A percentile compares a stretch with the other conserved stretches of the same genome.
These are phyloP conservation scores for Vespertilio murinus DNA, from an alignment of 2,797 vertebrate genomes.

Conservation along the genomic window DNA sequence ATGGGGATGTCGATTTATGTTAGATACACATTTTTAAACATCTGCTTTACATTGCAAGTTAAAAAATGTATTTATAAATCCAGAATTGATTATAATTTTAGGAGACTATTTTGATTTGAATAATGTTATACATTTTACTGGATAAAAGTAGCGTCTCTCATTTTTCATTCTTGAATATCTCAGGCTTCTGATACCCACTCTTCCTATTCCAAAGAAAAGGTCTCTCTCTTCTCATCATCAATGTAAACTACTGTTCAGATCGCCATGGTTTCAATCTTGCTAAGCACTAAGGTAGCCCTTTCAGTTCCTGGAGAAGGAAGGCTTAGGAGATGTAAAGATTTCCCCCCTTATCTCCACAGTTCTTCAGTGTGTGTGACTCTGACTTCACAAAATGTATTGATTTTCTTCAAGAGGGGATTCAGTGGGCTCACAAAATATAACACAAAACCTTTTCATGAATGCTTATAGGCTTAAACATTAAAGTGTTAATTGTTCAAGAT, in stretches of 20 bases:
- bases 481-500: neutral
- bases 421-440: neutral
- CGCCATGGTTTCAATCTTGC: neutral
- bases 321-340: neutral
- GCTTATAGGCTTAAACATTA: neutral
- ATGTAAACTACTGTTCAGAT: neutral
- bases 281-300: neutral
- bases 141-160: neutral
- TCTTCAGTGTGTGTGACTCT: neutral
- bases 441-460: neutral
- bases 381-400: neutral
- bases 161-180: neutral
- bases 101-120: constrained; percentile 23
- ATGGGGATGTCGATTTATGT: constrained; percentile 52
- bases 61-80: constrained; percentile 38
- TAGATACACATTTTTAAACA: constrained; percentile 47
- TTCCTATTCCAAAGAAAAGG: neutral
- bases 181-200: neutral
- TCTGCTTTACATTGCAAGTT: constrained; percentile 23
- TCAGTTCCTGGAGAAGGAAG: neutral
- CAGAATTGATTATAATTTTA: neutral
- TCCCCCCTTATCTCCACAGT: neutral
- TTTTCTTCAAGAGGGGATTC: neutral
- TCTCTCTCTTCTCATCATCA: neutral
- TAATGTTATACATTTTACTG: neutral